Conservation (phyloP, 2,888 invertebrate species). For the Electrophaes corylata region DNA sequence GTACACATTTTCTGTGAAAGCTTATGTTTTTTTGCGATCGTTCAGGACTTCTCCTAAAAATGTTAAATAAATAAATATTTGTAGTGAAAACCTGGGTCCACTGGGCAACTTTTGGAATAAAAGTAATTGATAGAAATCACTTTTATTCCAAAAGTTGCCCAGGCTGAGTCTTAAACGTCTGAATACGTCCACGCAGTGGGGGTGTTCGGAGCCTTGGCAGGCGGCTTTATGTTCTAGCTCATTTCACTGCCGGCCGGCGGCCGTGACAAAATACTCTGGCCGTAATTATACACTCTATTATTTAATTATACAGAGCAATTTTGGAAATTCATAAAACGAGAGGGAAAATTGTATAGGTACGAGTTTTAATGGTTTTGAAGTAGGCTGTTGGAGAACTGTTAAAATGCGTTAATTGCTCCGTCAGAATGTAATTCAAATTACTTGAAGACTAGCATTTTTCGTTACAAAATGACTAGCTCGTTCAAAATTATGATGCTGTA, state of each 20-base stretch:
- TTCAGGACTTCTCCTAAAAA: no score
- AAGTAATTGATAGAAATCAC: no score
- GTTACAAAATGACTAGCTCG: no score
- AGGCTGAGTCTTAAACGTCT: not conserved
- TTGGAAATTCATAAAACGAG: slow-evolving; percentile 30
- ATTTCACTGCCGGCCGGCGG: slow-evolving; percentile 46
- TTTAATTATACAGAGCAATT: slow-evolving; percentile 37
- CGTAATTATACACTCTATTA: slow-evolving; percentile 38
- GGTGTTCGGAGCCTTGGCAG: slow-evolving; percentile 36
- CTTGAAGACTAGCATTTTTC: no score
- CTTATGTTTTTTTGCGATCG: no score
- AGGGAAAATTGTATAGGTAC: slow-evolving; percentile 21
- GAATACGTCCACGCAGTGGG: slow-evolving; percentile 16
- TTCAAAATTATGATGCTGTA: no score
- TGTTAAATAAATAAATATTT: no score
- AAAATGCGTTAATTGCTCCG: slow-evolving; percentile 23
- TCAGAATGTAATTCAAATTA: slow-evolving; percentile 2
- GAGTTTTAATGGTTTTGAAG: slow-evolving; percentile 22
- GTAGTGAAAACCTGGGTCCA: no score
- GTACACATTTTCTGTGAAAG: no score
- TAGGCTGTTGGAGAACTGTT: slow-evolving; percentile 24
- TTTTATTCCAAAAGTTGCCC: no score
- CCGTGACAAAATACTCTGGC: slow-evolving; percentile 45
- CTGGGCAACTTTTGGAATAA: no score
- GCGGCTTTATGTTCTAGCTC: slow-evolving; percentile 50